phyloP scores from a whole-genome alignment of 1,140 invertebrate species.

The Trichonephila clavipes region DNA sequence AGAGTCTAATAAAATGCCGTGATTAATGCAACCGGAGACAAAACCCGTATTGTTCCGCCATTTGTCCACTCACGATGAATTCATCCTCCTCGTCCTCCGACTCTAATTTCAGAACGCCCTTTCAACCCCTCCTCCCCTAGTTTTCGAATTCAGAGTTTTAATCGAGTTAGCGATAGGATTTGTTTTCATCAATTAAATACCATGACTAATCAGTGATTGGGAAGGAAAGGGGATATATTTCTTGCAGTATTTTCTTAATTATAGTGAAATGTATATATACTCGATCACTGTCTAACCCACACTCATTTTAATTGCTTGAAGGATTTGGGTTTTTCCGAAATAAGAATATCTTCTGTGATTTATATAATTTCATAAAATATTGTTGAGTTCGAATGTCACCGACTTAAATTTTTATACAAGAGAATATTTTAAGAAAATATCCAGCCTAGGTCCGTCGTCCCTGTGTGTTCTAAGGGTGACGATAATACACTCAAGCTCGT shows the following conservation, averaged over 20 bases:
- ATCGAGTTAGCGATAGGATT: conserved; percentile 64
- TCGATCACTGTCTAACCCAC: background rate
- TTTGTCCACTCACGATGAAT: conserved; percentile 44
- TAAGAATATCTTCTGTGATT: too few relatives aligned
- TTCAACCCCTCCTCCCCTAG: background rate
- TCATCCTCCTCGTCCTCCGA: background rate
- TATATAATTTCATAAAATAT: too few relatives aligned
- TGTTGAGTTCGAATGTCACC: too few relatives aligned
- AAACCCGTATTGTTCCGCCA: conserved; percentile 56
- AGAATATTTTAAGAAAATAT: too few relatives aligned
- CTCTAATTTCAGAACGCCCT: conserved; percentile 36
- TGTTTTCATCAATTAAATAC: conserved; percentile 50
- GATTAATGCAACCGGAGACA: conserved; percentile 60
- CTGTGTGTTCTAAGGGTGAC: too few relatives aligned
- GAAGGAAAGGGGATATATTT: background rate
- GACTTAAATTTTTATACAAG: too few relatives aligned
- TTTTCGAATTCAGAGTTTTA: conserved; percentile 44
- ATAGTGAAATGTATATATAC: background rate
- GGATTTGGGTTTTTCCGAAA: background rate
- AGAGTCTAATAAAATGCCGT: conserved; percentile 37
- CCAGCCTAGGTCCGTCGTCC: too few relatives aligned
- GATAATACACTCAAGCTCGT: too few relatives aligned
- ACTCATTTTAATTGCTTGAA: background rate
- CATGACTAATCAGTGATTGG: conserved; percentile 39
- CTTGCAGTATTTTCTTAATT: conserved; percentile 1